Evolutionary conservation across 2,888 invertebrate species (phyloP), one percentile per base, ranked within the genome.

Genomic region (Doris montereyensis): DNA sequence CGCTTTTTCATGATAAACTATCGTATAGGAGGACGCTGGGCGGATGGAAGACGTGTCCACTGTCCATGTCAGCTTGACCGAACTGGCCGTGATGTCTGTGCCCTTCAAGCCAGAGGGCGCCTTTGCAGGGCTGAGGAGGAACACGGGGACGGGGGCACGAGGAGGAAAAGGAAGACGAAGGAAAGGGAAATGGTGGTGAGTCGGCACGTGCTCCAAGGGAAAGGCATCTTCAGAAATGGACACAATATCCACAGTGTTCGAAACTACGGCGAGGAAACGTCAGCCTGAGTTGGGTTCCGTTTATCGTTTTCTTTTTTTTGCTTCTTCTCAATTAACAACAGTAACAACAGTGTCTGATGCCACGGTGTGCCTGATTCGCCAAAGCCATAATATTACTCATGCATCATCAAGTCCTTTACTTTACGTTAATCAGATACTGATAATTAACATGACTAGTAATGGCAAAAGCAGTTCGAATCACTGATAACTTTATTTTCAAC

Each of bases 21-120:
- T 96, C 85, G 97, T 96, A 93, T 97, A 99, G 92, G 97, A 97
- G 88, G 95, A 95, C n/a, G 97, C 94, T 41, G 89, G 90, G 88
- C 97, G 97, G 34, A 41, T n/a, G 35, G 88, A 87, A 26, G 88
- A 88, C 5, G 86, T 84, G 70, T 76, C 76, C 8, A 35, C 52
- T 4, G 90, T 90, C 99, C 99, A 99, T 17, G 96, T 95, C 80
- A 99, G 93, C 77, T 97, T 94, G 30, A 99, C 97, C 1, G 97
- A 96, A 26, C 96, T 96, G 5, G 98, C 96, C 2, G 97, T 97
- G 85, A 98, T 96, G 91, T 98, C 98, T 1, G 97, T 96, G 34
- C 97, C 95, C 87, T 95, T 94, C 65, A 99, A 95, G 91, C 96
- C 96, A 28, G 95, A 94, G 30, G 98, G 98, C 13, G 97, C 94